Conservation (phyloP, 2,113 vertebrate genomes). For the Alaudala cheleensis region DNA sequence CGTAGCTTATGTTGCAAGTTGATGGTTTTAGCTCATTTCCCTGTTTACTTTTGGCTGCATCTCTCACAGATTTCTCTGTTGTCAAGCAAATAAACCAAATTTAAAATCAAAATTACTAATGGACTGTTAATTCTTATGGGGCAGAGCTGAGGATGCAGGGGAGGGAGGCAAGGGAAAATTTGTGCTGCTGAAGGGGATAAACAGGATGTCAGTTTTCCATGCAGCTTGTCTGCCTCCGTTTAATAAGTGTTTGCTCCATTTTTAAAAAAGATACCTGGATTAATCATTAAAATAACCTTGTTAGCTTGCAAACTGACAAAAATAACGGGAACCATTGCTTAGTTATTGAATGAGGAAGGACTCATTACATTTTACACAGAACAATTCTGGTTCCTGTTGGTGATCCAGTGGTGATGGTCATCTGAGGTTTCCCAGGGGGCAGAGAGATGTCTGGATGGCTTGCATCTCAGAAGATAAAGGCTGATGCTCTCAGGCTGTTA, state of each 20-base stretch:
- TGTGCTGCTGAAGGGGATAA: neutral
- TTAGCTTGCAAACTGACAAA: neutral
- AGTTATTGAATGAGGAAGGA: neutral
- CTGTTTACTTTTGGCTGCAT: neutral
- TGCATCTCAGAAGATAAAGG: neutral
- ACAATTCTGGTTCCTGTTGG: neutral
- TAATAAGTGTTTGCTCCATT: neutral
- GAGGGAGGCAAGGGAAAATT: neutral
- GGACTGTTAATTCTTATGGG: slow-evolving; percentile 35
- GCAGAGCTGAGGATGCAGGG: neutral
- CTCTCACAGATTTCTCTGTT: neutral
- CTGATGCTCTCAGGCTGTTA: neutral
- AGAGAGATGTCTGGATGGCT: slow-evolving; percentile 14
- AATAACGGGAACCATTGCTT: neutral
- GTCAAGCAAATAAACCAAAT: slow-evolving; percentile 5
- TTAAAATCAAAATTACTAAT: slow-evolving; percentile 32
- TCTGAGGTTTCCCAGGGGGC: neutral
- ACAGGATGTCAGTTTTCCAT: neutral
- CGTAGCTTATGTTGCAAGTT: neutral
- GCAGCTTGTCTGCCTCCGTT: neutral
- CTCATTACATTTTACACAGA: neutral
- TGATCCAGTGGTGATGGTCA: neutral
- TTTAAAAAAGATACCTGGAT: neutral
- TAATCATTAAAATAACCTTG: neutral
- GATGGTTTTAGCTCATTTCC: slow-evolving; percentile 12